phyloP scores from a whole-genome alignment of 2,888 invertebrate species.

The Platynereis dumerilii region DNA sequence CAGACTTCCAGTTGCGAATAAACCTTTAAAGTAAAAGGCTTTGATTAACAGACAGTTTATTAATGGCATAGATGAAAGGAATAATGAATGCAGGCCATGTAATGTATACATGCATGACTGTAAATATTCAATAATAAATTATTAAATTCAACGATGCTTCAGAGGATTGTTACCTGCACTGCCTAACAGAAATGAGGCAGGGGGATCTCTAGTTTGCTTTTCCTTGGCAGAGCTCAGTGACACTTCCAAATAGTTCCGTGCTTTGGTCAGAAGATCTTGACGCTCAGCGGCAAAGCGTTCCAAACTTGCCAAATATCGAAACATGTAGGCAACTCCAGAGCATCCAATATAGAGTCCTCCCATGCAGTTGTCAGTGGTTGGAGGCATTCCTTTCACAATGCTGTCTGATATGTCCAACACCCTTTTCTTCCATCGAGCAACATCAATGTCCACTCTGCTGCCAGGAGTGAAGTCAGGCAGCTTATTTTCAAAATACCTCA shows the following conservation, averaged over 20 bases:
- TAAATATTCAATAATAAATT: too few species aligned
- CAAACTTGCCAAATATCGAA: slow-evolving; percentile 72
- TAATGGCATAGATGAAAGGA: too few species aligned
- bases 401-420: slow-evolving; percentile 39
- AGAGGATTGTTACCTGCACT: slow-evolving; percentile 70
- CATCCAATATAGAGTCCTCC: slow-evolving; percentile 76
- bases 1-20: slow-evolving; percentile 72
- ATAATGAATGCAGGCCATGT: too few species aligned
- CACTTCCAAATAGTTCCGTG: slow-evolving; percentile 71
- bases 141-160: too few species aligned
- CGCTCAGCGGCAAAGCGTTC: slow-evolving; percentile 41
- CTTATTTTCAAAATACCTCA: slow-evolving; percentile 49
- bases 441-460: slow-evolving; percentile 40
- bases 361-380: slow-evolving; percentile 57
- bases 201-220: slow-evolving; percentile 67
- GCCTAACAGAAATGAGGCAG: slow-evolving; percentile 79
- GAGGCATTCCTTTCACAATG: slow-evolving; percentile 44
- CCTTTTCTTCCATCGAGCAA: slow-evolving; percentile 43
- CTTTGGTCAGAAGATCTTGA: slow-evolving; percentile 68
- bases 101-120: too few species aligned
- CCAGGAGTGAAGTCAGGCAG: slow-evolving; percentile 45
- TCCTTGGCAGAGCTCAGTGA: slow-evolving; percentile 68
- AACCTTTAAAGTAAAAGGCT: slow-evolving; percentile 67
- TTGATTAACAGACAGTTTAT: too few species aligned
- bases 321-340: slow-evolving; percentile 79